A percentile compares a stretch with the other conserved stretches of the same genome.
Evolutionary conservation across 2,797 vertebrate species (phyloP).

Genomic region (Staurois parvus): DNA sequence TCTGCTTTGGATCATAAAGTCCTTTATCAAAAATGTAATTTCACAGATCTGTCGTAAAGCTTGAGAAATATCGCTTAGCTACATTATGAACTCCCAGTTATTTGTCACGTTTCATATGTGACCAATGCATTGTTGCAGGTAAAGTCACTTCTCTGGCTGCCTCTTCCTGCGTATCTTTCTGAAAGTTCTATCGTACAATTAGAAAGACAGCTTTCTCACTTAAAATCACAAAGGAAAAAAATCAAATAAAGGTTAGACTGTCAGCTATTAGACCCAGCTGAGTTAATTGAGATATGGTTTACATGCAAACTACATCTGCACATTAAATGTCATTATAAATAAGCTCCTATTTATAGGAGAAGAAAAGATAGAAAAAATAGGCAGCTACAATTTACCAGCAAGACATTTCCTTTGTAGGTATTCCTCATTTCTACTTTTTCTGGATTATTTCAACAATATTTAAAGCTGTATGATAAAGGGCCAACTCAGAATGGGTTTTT

Average conservation of each 20-base stretch:
- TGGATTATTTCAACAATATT: neutral
- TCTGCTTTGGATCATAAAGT: conserved; percentile 55
- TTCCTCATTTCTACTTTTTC: neutral
- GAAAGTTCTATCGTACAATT: neutral
- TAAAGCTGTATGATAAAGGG: neutral
- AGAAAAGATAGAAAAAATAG: conserved; percentile 20
- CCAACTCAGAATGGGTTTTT: neutral
- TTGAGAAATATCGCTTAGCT: conserved; percentile 1
- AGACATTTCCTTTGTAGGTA: neutral
- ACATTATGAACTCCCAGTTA: conserved; percentile 15
- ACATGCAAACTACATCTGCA: conserved; percentile 10
- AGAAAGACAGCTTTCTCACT: neutral
- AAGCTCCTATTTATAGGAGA: conserved; percentile 38
- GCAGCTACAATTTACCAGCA: conserved; percentile 26
- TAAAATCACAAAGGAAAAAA: conserved; percentile 12
- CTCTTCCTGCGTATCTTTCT: neutral
- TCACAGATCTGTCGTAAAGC: conserved; percentile 33
- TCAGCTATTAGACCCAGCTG: conserved; percentile 36
- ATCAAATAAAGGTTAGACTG: conserved; percentile 36
- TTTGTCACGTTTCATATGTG: conserved; percentile 19
- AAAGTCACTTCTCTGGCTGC: neutral
- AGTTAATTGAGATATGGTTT: conserved; percentile 54
- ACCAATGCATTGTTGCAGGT: conserved; percentile 15
- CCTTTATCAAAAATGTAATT: conserved; percentile 31
- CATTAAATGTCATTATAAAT: conserved; percentile 51